Percentiles rank a stretch among this genome's conserved stretches.
Conservation (phyloP, 2,888 invertebrate species). For the Oasisia sp. region DNA sequence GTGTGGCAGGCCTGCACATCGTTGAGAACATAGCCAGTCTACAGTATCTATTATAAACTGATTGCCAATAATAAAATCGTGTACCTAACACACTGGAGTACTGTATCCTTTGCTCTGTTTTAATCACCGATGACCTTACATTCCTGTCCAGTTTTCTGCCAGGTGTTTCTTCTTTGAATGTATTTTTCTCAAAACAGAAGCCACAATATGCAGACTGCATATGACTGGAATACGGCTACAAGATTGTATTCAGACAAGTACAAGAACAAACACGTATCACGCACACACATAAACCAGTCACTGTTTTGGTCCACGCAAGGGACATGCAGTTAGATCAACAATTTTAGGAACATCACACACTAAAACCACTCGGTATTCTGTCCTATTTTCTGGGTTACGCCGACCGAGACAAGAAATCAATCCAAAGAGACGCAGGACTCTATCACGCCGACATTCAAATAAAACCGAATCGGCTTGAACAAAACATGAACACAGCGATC, state of each 20-base stretch:
- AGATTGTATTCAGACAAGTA: not conserved
- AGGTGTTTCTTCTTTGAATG: not conserved
- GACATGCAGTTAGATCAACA: conserved; percentile 13
- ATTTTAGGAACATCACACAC: not conserved
- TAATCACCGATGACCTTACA: not conserved
- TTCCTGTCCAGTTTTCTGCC: not conserved
- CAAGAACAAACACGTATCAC: not conserved
- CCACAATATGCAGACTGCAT: not conserved
- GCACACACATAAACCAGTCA: not conserved
- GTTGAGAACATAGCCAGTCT: not conserved
- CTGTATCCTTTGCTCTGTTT: not conserved
- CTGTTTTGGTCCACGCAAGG: not conserved
- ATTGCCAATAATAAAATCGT: not conserved
- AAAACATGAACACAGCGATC: not conserved
- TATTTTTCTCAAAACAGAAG: not conserved
- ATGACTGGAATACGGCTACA: not conserved
- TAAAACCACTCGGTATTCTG: not conserved
- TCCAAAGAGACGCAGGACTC: not conserved
- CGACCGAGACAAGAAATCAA: not conserved
- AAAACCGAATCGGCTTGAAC: not conserved
- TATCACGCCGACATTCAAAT: not conserved
- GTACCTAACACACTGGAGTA: not conserved
- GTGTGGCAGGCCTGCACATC: not conserved
- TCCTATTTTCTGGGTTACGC: not conserved
- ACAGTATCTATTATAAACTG: not conserved